These are phyloP conservation scores for Columba janthina DNA, from an alignment of 2,113 vertebrate species.

Conservation along the genomic window DNA sequence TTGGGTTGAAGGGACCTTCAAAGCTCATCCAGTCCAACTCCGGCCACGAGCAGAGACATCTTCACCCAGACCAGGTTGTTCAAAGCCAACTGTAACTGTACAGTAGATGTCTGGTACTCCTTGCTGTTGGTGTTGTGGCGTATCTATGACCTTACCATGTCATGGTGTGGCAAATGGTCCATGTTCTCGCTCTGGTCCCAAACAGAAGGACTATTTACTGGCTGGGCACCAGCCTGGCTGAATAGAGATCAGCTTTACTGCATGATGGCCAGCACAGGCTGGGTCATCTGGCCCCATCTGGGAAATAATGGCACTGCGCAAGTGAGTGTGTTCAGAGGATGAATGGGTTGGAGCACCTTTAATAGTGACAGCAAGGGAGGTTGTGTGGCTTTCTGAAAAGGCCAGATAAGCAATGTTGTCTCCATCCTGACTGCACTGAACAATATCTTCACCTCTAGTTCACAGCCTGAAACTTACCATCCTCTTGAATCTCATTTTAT, in stretches of 20 bases:
- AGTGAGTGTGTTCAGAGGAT: neutral
- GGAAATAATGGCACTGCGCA: neutral
- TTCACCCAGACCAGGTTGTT: too few species aligned
- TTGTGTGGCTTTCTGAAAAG: neutral
- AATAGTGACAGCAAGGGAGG: neutral
- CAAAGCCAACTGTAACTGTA: too few species aligned
- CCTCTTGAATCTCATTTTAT: neutral
- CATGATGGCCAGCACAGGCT: neutral
- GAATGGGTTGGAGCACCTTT: rapidly evolving
- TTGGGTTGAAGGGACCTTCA: too few species aligned
- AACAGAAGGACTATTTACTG: neutral
- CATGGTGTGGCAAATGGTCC: neutral
- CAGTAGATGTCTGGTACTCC: neutral
- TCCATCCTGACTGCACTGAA: neutral
- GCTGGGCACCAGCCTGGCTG: neutral
- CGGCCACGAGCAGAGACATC: too few species aligned
- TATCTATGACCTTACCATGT: neutral
- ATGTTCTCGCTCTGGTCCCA: neutral
- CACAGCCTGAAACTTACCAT: neutral
- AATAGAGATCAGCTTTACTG: neutral
- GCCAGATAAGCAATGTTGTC: neutral
- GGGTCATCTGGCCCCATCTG: neutral
- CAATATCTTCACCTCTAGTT: neutral
- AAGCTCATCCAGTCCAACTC: too few species aligned
- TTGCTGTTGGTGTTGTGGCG: neutral